phyloP scores from a whole-genome alignment of 1,140 invertebrate species.

The Telenomus remus region DNA sequence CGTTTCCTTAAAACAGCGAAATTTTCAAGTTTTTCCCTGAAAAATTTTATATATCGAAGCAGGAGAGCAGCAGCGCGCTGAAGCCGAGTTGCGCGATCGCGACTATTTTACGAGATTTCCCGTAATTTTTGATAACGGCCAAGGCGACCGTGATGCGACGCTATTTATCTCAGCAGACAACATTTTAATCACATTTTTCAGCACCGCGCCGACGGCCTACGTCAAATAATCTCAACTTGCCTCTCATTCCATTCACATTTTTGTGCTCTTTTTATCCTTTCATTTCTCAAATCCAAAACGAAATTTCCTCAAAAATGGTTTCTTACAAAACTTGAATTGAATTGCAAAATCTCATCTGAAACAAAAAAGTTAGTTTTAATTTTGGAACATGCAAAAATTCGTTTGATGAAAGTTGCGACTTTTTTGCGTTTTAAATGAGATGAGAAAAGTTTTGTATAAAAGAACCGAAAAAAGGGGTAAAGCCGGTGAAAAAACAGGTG shows the following conservation, averaged over 20 bases:
- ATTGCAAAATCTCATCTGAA: too few relatives aligned
- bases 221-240: conserved; percentile 11
- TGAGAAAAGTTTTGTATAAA: too few relatives aligned
- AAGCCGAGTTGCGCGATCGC: conserved; percentile 62
- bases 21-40: conserved; percentile 74
- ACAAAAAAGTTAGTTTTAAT: too few relatives aligned
- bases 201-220: neutral
- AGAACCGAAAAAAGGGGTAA: too few relatives aligned
- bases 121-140: conserved; percentile 59
- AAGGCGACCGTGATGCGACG: conserved; percentile 33
- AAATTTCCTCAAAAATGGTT: too few relatives aligned
- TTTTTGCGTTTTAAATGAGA: too few relatives aligned
- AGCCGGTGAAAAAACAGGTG: too few relatives aligned
- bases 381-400: too few relatives aligned
- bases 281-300: too few relatives aligned
- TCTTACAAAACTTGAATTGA: too few relatives aligned
- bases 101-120: conserved; percentile 67
- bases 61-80: conserved; percentile 69
- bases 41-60: conserved; percentile 74
- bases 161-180: conserved; percentile 34
- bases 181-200: conserved; percentile 36
- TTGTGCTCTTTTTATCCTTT: too few relatives aligned
- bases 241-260: neutral
- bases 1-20: conserved; percentile 68
- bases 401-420: too few relatives aligned